These are phyloP conservation scores for Australoheros facetus DNA, from an alignment of 2,797 vertebrate genomes.

Conservation along the genomic window DNA sequence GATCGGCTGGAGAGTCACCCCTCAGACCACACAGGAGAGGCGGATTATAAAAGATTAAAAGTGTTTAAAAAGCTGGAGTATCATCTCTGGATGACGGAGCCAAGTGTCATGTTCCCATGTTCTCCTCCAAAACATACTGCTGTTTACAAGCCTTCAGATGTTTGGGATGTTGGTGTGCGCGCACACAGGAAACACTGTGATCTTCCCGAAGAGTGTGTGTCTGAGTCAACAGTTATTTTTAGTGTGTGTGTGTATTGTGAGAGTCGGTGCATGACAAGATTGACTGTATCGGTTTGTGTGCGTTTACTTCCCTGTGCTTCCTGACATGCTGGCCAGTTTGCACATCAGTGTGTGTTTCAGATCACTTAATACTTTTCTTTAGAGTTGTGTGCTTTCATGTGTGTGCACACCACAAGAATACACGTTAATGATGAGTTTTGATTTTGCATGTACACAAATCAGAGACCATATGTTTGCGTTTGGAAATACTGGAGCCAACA, in stretches of 20 bases:
- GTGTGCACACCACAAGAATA: background rate
- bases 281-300: background rate
- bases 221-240: conserved; percentile 9
- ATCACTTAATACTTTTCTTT: conserved; percentile 6
- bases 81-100: background rate
- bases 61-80: conserved; percentile 1
- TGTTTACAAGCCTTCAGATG: background rate
- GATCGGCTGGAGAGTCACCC: background rate
- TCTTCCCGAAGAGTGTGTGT: conserved; percentile 8
- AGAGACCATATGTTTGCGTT: conserved; percentile 32
- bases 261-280: conserved; percentile 4
- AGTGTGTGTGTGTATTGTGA: conserved; percentile 25
- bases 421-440: background rate
- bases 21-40: background rate
- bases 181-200: conserved; percentile 20
- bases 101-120: conserved; percentile 56
- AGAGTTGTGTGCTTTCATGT: background rate
- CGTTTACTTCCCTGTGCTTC: conserved; percentile 11
- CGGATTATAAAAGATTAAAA: background rate
- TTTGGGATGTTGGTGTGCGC: background rate
- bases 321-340: conserved; percentile 9
- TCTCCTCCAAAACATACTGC: conserved; percentile 9
- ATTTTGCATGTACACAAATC: background rate
- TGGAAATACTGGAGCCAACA: conserved; percentile 19
- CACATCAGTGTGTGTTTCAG: background rate